A percentile compares a stretch with the other conserved stretches of the same genome.
These are phyloP conservation scores for Valencia hispanica DNA, from an alignment of 2,797 vertebrate genomes.

Conservation along the genomic window DNA sequence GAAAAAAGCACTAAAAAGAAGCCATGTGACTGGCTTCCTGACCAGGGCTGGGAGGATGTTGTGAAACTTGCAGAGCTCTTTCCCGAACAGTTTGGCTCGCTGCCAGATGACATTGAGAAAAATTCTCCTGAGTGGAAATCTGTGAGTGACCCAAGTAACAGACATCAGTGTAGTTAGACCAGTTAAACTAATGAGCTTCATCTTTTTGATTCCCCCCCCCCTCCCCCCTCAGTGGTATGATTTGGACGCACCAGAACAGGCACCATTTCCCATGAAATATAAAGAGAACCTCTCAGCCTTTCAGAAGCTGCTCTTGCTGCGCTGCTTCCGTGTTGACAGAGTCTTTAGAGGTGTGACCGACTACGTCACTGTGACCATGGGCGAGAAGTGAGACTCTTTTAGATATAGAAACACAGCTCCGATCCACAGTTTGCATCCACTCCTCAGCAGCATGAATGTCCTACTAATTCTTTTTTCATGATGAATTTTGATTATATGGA, in stretches of 20 bases:
- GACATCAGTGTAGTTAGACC: background rate
- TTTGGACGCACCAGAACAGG: conserved; percentile 88
- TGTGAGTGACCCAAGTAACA: conserved; percentile 76
- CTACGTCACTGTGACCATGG: conserved; percentile 89
- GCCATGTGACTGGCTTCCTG: conserved; percentile 87
- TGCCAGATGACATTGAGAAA: conserved; percentile 88
- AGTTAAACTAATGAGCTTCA: conserved; percentile 13
- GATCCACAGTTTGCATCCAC: background rate
- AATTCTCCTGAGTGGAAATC: conserved; percentile 83
- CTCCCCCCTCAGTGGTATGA: conserved; percentile 90
- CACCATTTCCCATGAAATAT: conserved; percentile 85
- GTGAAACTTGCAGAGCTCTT: conserved; percentile 87
- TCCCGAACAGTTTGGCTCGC: conserved; percentile 82
- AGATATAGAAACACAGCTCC: background rate
- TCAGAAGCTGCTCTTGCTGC: conserved; percentile 91
- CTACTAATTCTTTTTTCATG: background rate
- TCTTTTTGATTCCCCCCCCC: background rate
- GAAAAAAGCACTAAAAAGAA: conserved; percentile 90
- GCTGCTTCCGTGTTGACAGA: conserved; percentile 94
- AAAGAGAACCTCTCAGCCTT: conserved; percentile 82
- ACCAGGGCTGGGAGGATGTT: conserved; percentile 96
- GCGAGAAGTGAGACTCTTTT: conserved; percentile 86
- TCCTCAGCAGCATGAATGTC: background rate
- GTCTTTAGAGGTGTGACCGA: conserved; percentile 91
- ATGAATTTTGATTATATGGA: too few species aligned